Evolutionary conservation across 2,113 vertebrate genomes (phyloP).

Genomic region (Triplophysa siluroides): DNA sequence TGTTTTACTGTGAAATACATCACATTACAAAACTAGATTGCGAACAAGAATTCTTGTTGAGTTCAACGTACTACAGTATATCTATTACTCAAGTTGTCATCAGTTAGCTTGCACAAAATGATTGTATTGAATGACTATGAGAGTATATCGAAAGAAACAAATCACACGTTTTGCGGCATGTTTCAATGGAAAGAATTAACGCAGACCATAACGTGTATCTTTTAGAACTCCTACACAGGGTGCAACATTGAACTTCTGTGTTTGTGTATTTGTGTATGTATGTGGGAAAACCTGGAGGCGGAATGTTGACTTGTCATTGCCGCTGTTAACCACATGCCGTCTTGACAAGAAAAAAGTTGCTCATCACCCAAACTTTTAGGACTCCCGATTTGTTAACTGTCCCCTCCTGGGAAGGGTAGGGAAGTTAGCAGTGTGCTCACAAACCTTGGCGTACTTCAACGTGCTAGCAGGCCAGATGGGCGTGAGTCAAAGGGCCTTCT

Average conservation of each 20-base stretch:
- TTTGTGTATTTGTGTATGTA: slow-evolving; percentile 49
- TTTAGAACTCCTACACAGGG: slow-evolving; percentile 38
- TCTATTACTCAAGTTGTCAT: no score
- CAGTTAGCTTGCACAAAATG: no score
- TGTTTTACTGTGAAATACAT: no score
- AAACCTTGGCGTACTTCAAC: slow-evolving; percentile 69
- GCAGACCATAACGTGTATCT: slow-evolving; percentile 27
- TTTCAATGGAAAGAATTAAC: slow-evolving; percentile 24
- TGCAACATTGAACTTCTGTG: slow-evolving; percentile 49
- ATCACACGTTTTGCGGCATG: not conserved
- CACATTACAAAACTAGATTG: no score
- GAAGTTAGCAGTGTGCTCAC: slow-evolving; percentile 60
- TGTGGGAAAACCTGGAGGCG: slow-evolving; percentile 52
- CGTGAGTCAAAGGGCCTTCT: slow-evolving; percentile 81
- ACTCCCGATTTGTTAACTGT: slow-evolving; percentile 52
- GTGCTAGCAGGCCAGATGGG: slow-evolving; percentile 76
- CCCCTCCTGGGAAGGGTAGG: slow-evolving; percentile 56
- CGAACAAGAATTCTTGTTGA: no score
- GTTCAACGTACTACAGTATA: no score
- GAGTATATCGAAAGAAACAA: not conserved
- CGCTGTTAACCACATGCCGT: slow-evolving; percentile 43
- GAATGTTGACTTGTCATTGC: slow-evolving; percentile 55
- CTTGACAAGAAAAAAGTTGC: slow-evolving; percentile 41
- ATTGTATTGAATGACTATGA: no score
- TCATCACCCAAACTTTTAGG: slow-evolving; percentile 51